Conservation (phyloP, 2,888 invertebrate species). For the Lepidonotus clava region DNA sequence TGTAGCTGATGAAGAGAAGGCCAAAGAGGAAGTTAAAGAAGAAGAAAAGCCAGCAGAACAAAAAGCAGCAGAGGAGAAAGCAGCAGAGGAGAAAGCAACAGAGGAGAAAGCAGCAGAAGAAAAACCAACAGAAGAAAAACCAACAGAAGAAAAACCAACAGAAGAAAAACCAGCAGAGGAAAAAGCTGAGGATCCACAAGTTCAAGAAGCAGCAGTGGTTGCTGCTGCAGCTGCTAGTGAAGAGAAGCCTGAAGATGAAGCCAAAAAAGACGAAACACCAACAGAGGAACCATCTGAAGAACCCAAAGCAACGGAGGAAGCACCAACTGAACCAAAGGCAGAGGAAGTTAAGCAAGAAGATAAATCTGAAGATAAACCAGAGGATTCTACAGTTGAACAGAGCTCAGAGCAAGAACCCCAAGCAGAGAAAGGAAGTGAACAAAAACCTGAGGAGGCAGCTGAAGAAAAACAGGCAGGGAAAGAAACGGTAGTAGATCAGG, state of each 20-base stretch:
- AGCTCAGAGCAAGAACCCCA: not conserved
- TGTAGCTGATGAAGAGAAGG: not conserved
- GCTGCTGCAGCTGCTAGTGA: too few relatives aligned
- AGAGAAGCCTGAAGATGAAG: constrained; percentile 13
- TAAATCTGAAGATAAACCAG: not conserved
- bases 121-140: too few relatives aligned
- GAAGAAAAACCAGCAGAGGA: not conserved
- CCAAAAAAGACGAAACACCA: not conserved
- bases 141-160: not conserved
- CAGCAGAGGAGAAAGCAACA: not conserved
- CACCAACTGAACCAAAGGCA: not conserved
- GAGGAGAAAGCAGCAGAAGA: not conserved
- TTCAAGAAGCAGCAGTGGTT: not conserved
- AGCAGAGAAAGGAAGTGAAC: not conserved
- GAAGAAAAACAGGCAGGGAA: not conserved
- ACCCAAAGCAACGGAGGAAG: not conserved
- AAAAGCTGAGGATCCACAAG: not conserved
- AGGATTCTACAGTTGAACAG: not conserved
- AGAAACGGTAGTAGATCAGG: not conserved
- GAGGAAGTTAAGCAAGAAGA: not conserved
- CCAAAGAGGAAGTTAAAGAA: not conserved
- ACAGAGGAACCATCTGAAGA: constrained; percentile 11
- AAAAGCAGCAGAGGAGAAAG: not conserved
- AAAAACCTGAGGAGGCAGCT: not conserved
- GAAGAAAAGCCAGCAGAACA: constrained; percentile 2